Evolutionary conservation across 2,888 invertebrate genomes (phyloP).

Genomic region (Arctia plantaginis): DNA sequence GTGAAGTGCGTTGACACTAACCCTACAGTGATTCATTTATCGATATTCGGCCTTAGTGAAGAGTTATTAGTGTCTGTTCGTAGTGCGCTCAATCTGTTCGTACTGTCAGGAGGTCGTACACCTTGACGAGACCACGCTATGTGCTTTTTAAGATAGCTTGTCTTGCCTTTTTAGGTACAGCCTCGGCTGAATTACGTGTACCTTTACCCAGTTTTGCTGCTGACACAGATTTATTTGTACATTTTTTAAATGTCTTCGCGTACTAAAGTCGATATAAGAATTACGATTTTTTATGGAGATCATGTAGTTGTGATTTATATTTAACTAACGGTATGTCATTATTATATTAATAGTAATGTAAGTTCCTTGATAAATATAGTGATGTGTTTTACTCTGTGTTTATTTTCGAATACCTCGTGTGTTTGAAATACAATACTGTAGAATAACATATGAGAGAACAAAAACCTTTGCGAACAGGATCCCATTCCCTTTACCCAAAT

Average conservation of each 20-base stretch:
- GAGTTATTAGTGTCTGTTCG: constrained; percentile 74
- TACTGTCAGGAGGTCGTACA: constrained; percentile 70
- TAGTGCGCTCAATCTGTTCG: constrained; percentile 72
- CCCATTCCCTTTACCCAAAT: constrained; percentile 30
- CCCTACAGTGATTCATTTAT: constrained; percentile 83
- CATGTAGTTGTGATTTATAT: constrained; percentile 89
- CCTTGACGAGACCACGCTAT: constrained; percentile 79
- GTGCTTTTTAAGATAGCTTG: constrained; percentile 75
- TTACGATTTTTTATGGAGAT: constrained; percentile 89
- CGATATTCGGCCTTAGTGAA: constrained; percentile 67
- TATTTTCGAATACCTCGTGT: constrained; percentile 47
- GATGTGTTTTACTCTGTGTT: constrained; percentile 51
- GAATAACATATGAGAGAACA: constrained; percentile 26
- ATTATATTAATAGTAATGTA: constrained; percentile 38
- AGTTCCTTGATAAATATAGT: constrained; percentile 42
- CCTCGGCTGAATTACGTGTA: constrained; percentile 77
- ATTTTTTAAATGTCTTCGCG: constrained; percentile 87
- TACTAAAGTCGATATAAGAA: constrained; percentile 88
- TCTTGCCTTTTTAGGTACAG: constrained; percentile 80
- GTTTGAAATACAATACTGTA: constrained; percentile 45
- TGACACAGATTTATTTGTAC: constrained; percentile 68
- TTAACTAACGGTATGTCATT: constrained; percentile 61
- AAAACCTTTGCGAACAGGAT: constrained; percentile 35
- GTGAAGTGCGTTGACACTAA: constrained; percentile 86
- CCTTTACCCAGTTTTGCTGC: constrained; percentile 79